Conservation (phyloP, 2,888 invertebrate genomes). For the Hyles lineata region DNA sequence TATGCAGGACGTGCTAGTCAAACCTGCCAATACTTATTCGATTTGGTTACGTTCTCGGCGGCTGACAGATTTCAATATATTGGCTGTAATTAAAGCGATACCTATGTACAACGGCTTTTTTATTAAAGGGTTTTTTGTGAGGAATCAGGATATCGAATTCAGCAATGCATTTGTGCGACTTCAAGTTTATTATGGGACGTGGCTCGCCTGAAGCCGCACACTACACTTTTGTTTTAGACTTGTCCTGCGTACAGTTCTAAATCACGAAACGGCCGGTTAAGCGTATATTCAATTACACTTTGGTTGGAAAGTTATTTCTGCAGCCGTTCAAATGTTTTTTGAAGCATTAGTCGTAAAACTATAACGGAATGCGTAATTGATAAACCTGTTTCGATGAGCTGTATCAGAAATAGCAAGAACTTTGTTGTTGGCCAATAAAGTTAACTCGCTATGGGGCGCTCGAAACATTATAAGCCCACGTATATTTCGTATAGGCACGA, state of each 20-base stretch:
- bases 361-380: slow-evolving; percentile 14
- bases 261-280: not conserved
- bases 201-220: not conserved
- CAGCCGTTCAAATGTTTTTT: slow-evolving; percentile 9
- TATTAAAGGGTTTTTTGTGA: not conserved
- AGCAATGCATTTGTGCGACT: not conserved
- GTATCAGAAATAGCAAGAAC: slow-evolving; percentile 4
- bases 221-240: not conserved
- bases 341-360: slow-evolving; percentile 9
- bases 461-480: slow-evolving; percentile 5
- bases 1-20: not conserved
- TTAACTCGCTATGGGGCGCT: not conserved
- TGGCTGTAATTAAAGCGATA: not conserved
- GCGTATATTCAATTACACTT: not conserved
- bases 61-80: not conserved
- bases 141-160: not conserved
- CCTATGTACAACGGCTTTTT: not conserved
- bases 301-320: slow-evolving; percentile 5
- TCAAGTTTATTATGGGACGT: not conserved
- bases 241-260: not conserved
- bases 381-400: slow-evolving; percentile 10
- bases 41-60: not conserved
- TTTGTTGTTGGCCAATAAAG: slow-evolving; percentile 19
- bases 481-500: not conserved
- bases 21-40: not conserved